phyloP scores from a whole-genome alignment of 2,113 vertebrate species.

The Vombatus ursinus region DNA sequence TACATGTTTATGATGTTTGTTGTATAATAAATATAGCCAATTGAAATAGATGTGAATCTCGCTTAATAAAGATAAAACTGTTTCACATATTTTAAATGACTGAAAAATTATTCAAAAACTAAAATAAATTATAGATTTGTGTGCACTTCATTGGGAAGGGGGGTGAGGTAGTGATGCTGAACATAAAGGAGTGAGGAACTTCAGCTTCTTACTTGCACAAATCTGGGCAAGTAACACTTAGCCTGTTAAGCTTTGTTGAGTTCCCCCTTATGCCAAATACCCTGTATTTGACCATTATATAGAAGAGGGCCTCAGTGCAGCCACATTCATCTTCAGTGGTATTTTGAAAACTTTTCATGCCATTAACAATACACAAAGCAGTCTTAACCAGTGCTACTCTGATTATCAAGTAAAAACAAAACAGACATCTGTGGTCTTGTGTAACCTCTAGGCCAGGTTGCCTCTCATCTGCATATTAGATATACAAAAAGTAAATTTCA shows the following conservation, averaged over 20 bases:
- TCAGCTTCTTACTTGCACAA: background rate
- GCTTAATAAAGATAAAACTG: background rate
- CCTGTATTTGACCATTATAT: background rate
- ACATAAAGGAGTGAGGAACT: background rate
- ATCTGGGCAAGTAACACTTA: background rate
- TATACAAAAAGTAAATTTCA: slow-evolving; percentile 12
- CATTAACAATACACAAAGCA: background rate
- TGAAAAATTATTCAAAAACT: background rate
- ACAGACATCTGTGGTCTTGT: background rate
- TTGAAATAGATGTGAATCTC: background rate
- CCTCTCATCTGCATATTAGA: background rate
- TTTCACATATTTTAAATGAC: background rate
- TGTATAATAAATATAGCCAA: background rate
- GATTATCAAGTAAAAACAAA: background rate
- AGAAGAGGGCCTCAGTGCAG: background rate
- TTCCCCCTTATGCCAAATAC: background rate
- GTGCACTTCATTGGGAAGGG: background rate
- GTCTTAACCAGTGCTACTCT: background rate
- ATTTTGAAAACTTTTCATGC: background rate
- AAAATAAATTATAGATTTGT: background rate
- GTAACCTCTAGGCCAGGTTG: background rate
- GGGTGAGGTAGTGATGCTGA: too few species aligned
- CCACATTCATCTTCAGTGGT: background rate
- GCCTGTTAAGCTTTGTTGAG: background rate
- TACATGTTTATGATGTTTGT: background rate